Evolutionary conservation across 1,140 invertebrate species (phyloP).

Genomic region (Chymomyza costata): DNA sequence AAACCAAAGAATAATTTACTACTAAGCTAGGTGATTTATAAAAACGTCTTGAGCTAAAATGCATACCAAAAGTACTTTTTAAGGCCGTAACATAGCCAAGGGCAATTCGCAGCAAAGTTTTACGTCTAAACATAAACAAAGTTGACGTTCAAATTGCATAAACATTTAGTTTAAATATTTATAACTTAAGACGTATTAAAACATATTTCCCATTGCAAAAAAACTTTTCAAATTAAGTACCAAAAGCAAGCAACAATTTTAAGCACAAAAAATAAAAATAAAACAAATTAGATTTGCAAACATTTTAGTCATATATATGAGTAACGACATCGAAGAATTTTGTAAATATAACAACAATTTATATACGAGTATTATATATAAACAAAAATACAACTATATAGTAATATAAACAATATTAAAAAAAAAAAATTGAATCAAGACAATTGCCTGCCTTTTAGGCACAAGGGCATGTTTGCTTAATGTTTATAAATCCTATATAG

Average conservation of each 20-base stretch:
- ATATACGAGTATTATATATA: slow-evolving; percentile 7
- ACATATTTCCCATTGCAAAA: slow-evolving; percentile 47
- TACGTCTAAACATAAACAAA: slow-evolving; percentile 19
- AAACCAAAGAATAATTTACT: slow-evolving; percentile 19
- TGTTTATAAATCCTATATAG: neutral
- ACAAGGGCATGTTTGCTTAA: too few species aligned
- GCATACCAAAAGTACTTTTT: slow-evolving; percentile 11
- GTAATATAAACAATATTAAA: slow-evolving; percentile 7
- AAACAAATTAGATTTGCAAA: slow-evolving; percentile 66
- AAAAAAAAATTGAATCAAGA: slow-evolving; percentile 32
- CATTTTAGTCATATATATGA: slow-evolving; percentile 58
- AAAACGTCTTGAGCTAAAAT: slow-evolving; percentile 5
- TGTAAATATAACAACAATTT: slow-evolving; percentile 58
- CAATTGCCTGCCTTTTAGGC: too few species aligned
- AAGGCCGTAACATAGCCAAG: too few species aligned
- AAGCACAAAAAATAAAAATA: slow-evolving; percentile 63
- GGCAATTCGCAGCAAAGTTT: too few species aligned
- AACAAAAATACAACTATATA: slow-evolving; percentile 6
- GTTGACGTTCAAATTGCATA: slow-evolving; percentile 23
- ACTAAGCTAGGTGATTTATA: slow-evolving; percentile 3
- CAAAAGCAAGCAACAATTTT: too few species aligned
- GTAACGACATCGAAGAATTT: slow-evolving; percentile 71
- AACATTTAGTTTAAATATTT: too few species aligned
- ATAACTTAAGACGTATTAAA: slow-evolving; percentile 50
- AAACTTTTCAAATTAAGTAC: too few species aligned